A percentile compares a stretch with the other conserved stretches of the same genome.
Conservation (phyloP, 2,888 invertebrate genomes). For the Resseliella maxima region DNA sequence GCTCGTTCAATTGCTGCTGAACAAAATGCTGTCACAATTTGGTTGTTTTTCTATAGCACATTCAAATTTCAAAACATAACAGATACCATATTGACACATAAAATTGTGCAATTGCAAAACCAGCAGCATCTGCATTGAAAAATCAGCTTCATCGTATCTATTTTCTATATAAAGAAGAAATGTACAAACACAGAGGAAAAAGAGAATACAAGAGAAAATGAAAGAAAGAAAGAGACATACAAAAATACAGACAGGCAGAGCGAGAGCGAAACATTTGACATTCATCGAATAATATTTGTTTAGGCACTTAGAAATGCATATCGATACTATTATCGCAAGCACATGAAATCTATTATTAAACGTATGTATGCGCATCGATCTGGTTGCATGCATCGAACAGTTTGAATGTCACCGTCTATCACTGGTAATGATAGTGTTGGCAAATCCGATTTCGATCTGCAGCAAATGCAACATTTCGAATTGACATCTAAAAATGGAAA, state of each 20-base stretch:
- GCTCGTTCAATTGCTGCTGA: background rate
- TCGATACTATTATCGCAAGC: slow-evolving; percentile 43
- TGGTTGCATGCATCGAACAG: background rate
- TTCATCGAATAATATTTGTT: slow-evolving; percentile 55
- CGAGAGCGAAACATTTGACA: too few species aligned
- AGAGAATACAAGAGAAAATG: too few species aligned
- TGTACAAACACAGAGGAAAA: background rate
- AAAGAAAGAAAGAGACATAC: too few species aligned
- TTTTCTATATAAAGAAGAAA: background rate
- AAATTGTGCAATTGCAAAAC: slow-evolving; percentile 52
- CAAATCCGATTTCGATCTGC: slow-evolving; percentile 31
- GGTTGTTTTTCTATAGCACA: slow-evolving; percentile 18
- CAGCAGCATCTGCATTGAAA: background rate
- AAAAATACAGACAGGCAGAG: too few species aligned
- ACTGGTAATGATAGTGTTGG: slow-evolving; percentile 43
- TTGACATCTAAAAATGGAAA: slow-evolving; percentile 13
- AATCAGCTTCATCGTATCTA: slow-evolving; percentile 21
- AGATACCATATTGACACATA: slow-evolving; percentile 52
- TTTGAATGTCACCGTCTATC: slow-evolving; percentile 45
- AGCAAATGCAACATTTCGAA: background rate
- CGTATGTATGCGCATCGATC: background rate
- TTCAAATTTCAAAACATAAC: slow-evolving; percentile 44
- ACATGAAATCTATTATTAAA: slow-evolving; percentile 52
- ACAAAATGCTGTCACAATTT: background rate
- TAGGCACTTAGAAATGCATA: slow-evolving; percentile 55